Evolutionary conservation across 2,113 vertebrate species (phyloP).

Genomic region (Oncorhynchus clarkii): DNA sequence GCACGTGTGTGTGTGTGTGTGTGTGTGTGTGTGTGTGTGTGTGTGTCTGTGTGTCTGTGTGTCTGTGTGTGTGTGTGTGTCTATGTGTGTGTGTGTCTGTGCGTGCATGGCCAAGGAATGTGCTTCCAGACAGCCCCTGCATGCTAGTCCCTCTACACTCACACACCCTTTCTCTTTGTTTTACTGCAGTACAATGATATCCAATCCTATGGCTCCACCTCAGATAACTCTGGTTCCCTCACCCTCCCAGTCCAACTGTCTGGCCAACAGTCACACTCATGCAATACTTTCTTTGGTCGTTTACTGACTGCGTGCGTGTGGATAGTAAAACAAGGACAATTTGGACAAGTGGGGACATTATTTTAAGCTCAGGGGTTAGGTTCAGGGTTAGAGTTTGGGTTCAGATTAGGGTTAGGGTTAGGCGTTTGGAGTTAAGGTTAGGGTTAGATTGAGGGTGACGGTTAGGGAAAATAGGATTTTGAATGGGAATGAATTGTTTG

Average conservation of each 20-base stretch:
- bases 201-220: constrained; percentile 51
- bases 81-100: not conserved
- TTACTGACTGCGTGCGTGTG: constrained; percentile 26
- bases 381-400: no score
- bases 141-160: constrained; percentile 16
- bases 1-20: not conserved
- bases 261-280: not conserved
- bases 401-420: no score
- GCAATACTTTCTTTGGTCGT: constrained; percentile 17
- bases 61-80: constrained; percentile 10
- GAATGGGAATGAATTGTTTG: no score
- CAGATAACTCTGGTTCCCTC: constrained; percentile 15
- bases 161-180: constrained; percentile 46
- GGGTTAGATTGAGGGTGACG: no score
- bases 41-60: not conserved
- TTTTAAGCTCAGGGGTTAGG: no score
- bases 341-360: no score
- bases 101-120: constrained; percentile 27
- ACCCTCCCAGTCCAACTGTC: not conserved
- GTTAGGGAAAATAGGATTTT: no score
- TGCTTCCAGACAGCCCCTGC: constrained; percentile 32
- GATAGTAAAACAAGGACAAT: no score
- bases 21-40: no score
- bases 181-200: constrained; percentile 44
- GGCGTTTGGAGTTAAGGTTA: no score